Base-by-base conservation (phyloP, 2,797 vertebrate genomes). In the Austrolebias charrua region DNA sequence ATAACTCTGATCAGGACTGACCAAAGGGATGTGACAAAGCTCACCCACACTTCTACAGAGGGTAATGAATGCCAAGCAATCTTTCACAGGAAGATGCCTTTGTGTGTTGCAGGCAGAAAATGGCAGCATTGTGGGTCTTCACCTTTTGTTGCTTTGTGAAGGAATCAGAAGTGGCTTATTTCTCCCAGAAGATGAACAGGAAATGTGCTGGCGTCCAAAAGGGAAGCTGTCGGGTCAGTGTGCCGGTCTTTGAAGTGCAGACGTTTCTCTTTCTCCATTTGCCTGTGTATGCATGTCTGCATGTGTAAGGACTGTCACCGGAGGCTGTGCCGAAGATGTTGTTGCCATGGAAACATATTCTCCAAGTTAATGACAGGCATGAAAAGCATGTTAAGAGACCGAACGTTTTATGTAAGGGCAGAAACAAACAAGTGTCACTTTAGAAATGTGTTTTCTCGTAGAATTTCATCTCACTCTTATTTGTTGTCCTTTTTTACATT, bases 301-400 rank as follows among this genome's bases (percentile, higher is more conserved):
- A 24, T 63, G 63, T 33, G 62, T 19, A 52, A 60, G 70, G 67
- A 73, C 80, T 75, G 66, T 83, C 89, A 88, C 86, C 69, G 63
- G 63, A 83, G 84, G 87, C 85, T 86, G 77, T 68, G 71, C 77
- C 80, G 73, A 64, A 84, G 83, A 88, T 78, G 76, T 65, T 0
- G 83, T 93, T 86, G 82, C 90, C 85, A 91, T 90, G 82, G 89
- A 66, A 91, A 93, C 90, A 81, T 60, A 66, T 75, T 79, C 69
- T 85, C 75, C 73, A 64, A 69, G 82, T 89, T 81, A 80, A 85
- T 86, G 81, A 87, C 86, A 82, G 58, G 80, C 84, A 85, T 87
- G 85, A 90, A 90, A 85, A 75, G 69, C 88, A 81, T 78, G 82
- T 88, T 85, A 85, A 89, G 79, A 78, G 78, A 85, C 68, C 67